phyloP scores from a whole-genome alignment of 2,113 vertebrate genomes.

The Gavia stellata region DNA sequence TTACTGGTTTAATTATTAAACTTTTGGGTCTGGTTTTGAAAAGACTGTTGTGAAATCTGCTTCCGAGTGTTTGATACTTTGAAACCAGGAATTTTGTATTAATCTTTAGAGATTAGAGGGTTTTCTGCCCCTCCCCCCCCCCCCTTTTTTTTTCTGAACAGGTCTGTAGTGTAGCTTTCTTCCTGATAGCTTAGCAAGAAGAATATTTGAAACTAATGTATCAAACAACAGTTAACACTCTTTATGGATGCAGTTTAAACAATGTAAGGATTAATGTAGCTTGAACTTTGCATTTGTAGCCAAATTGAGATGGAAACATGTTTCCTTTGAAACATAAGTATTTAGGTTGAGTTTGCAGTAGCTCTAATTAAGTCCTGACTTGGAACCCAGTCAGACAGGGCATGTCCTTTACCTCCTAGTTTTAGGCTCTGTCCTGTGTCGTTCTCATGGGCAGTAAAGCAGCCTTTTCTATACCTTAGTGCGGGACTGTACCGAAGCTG shows the following conservation, averaged over 20 bases:
- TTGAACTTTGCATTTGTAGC: neutral
- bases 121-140: no score
- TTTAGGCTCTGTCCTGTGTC: neutral
- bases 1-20: neutral
- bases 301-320: neutral
- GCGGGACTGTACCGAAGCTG: neutral
- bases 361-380: neutral
- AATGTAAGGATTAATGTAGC: neutral
- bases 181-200: neutral
- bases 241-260: neutral
- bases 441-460: neutral
- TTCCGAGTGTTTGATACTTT: neutral
- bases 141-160: neutral
- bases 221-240: neutral
- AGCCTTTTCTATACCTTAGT: neutral
- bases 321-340: neutral
- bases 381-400: neutral
- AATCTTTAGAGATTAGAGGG: neutral
- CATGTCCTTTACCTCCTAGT: neutral
- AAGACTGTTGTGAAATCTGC: neutral
- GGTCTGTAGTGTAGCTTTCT: neutral
- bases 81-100: neutral
- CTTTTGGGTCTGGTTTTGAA: neutral
- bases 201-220: neutral
- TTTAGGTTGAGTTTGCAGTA: neutral